Conservation (phyloP, 2,797 vertebrate genomes). For the Danio jaintianensis region DNA sequence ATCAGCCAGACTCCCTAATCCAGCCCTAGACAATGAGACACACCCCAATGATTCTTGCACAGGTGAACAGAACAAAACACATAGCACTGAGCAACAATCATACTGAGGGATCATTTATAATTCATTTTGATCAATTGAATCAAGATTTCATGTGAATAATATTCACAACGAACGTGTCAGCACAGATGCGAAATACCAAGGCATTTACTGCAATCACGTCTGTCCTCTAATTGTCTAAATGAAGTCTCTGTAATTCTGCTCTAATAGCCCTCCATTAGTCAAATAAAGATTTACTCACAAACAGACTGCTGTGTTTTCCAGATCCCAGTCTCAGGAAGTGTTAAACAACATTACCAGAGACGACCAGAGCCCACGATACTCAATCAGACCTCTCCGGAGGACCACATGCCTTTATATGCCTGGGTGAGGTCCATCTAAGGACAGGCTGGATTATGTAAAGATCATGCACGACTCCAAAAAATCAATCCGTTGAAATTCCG, state of each 20-base stretch:
- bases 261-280: slow-evolving; percentile 32
- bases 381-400: slow-evolving; percentile 20
- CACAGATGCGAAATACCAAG: slow-evolving; percentile 22
- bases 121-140: background rate
- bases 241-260: slow-evolving; percentile 46
- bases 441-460: slow-evolving; percentile 52
- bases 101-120: background rate
- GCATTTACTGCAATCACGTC: slow-evolving; percentile 36
- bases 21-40: background rate
- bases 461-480: slow-evolving; percentile 17
- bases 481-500: slow-evolving; percentile 44
- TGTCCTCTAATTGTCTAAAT: slow-evolving; percentile 41
- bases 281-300: slow-evolving; percentile 42
- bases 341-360: slow-evolving; percentile 17
- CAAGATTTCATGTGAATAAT: background rate
- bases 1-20: background rate
- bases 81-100: background rate
- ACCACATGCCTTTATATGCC: slow-evolving; percentile 19
- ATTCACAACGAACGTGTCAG: slow-evolving; percentile 3
- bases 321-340: slow-evolving; percentile 3
- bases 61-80: background rate
- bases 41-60: background rate
- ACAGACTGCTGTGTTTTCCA: slow-evolving; percentile 19
- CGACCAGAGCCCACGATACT: slow-evolving; percentile 12
- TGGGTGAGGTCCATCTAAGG: slow-evolving; percentile 40